Evolutionary conservation across 2,797 vertebrate genomes (phyloP), one percentile per base, ranked within the genome.

Genomic region (Dendrocincla tyrannina): DNA sequence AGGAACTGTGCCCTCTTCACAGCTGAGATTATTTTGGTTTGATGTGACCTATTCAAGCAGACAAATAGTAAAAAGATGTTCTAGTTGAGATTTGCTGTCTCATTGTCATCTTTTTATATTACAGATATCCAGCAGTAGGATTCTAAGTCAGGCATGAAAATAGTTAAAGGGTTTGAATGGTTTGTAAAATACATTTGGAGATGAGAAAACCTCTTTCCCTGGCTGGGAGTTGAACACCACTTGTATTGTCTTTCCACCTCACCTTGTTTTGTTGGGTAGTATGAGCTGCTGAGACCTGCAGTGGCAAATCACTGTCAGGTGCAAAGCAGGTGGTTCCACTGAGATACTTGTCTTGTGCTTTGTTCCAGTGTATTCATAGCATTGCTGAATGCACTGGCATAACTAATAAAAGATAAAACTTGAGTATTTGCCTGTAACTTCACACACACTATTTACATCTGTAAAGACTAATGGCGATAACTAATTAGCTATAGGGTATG

Each of bases 381-480:
- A 4, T 5, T 46, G 50, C 56, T 49, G 69, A 32, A 42, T 53
- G 35, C 39, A 1, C 14, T 39, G 60, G 46, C 50, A 47, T 27
- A 17, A 6, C 25, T 49, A n/a, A 18, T 16, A 33, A 8, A 17
- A 55, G 30, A 6, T 9, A 19, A 37, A 20, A 6, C 0, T 0
- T 9, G 6, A 8, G 0, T 47, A 16, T 12, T 33, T 91, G 32
- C 46, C 17, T 47, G 0, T 22, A 73, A 83, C 28, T 47, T 76
- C 32, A 41, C 1, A 1, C 44, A 18, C 17, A 1, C 3, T 24
- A 0, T 46, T 86, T 17, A 44, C 27, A 66, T 50, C 63, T 39
- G 46, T 23, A 14, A 24, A 15, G n/a, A 56, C 39, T 23, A 20
- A 13, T 5, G 56, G 37, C 27, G 17, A 2, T 77, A 9, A 28